phyloP scores from a whole-genome alignment of 1,140 invertebrate genomes.

The honey bee (Apis mellifera) region Amel_HAv3.1 CM009931.2:13827001-13827500 shows the following conservation, averaged over 20 bases:
- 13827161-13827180: conserved; percentile 61
- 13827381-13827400: too few species aligned
- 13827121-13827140: conserved; percentile 48
- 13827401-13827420: too few species aligned
- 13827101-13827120: conserved; percentile 64
- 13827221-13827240: conserved; percentile 64
- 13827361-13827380: too few species aligned
- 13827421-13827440: too few species aligned
- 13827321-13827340: too few species aligned
- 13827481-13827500: too few species aligned
- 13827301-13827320: too few species aligned
- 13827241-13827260: conserved; percentile 47
- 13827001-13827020: conserved; percentile 17
- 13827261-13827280: conserved; percentile 30
- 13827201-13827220: conserved; percentile 74
- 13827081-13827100: background rate
- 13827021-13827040: conserved; percentile 36
- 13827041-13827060: conserved; percentile 61
- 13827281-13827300: conserved; percentile 18
- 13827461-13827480: too few species aligned
- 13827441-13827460: too few species aligned
- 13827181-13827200: conserved; percentile 73
- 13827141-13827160: conserved; percentile 73
- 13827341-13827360: too few species aligned
- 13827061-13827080: conserved; percentile 38